Evolutionary conservation across 2,797 vertebrate genomes (phyloP).

Genomic region (Hoplostethus atlanticus): DNA sequence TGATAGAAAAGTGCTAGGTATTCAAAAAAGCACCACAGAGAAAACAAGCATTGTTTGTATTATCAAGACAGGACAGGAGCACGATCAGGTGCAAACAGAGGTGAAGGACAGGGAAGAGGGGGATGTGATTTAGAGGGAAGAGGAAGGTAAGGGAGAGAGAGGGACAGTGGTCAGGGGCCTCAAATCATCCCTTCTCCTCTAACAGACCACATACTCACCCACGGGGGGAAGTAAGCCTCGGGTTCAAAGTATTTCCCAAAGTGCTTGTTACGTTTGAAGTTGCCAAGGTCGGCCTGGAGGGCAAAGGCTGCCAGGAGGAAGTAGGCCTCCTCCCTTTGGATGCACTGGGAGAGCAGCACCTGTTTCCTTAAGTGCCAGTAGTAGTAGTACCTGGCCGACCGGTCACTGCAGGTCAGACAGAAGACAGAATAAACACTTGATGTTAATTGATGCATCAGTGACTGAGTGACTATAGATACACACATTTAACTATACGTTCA

Average conservation of each 20-base stretch:
- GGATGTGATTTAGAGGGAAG: no score
- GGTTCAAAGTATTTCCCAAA: conserved; percentile 98
- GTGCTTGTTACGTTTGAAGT: conserved; percentile 98
- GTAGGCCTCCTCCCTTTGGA: conserved; percentile 95
- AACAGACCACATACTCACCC: conserved; percentile 86
- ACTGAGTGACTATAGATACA: background rate
- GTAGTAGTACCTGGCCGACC: conserved; percentile 94
- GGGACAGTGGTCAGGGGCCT: background rate
- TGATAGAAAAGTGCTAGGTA: background rate
- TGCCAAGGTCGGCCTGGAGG: conserved; percentile 96
- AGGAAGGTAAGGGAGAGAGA: no score
- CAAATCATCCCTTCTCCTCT: conserved; percentile 20
- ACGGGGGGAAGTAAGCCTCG: conserved; percentile 95
- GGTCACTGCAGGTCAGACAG: conserved; percentile 84
- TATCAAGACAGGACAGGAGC: no score
- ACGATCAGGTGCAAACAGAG: no score
- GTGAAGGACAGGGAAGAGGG: no score
- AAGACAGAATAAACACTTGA: background rate
- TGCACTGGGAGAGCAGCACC: conserved; percentile 94
- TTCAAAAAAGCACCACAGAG: no score
- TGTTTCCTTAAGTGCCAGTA: conserved; percentile 99
- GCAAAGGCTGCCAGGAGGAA: conserved; percentile 98
- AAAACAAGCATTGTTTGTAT: no score
- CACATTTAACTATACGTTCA: background rate
- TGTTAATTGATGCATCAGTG: background rate